phyloP scores from a whole-genome alignment of 2,113 vertebrate species.

The Solenodon paradoxus region DNA sequence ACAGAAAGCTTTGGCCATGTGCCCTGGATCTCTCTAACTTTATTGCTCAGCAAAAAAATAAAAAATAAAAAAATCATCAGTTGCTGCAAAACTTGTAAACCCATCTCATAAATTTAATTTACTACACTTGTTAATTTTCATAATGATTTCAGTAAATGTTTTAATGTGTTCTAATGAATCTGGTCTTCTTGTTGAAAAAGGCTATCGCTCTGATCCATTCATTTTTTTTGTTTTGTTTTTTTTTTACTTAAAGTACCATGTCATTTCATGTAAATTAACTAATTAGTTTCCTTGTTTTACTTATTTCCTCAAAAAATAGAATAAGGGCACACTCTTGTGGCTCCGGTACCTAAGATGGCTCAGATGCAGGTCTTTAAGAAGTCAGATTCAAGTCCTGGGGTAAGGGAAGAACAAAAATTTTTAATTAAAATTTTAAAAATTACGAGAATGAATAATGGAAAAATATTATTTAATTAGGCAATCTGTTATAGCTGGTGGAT shows the following conservation, averaged over 20 bases:
- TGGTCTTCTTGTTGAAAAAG: not conserved
- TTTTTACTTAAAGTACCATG: too few relatives aligned
- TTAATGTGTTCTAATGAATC: not conserved
- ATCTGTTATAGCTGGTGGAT: not conserved
- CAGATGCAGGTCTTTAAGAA: too few relatives aligned
- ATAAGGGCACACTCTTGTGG: too few relatives aligned
- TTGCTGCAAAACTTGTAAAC: not conserved
- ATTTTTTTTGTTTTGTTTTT: not conserved
- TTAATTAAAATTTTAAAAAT: too few relatives aligned
- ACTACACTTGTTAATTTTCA: conserved; percentile 21
- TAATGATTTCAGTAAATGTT: conserved; percentile 30
- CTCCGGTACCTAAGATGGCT: too few relatives aligned
- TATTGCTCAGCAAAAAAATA: not conserved
- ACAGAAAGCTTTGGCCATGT: not conserved
- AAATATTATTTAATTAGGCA: conserved; percentile 41
- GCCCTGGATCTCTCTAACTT: not conserved
- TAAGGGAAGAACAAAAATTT: too few relatives aligned
- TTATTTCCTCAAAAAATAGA: conserved; percentile 20
- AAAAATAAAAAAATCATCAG: not conserved
- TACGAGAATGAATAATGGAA: not conserved
- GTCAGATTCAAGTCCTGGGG: too few relatives aligned
- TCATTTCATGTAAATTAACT: conserved; percentile 43
- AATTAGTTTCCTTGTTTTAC: conserved; percentile 45
- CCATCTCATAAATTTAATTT: conserved; percentile 5
- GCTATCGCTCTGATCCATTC: not conserved